phyloP scores from a whole-genome alignment of 2,888 invertebrate genomes.

The Dynastes grantii region DNA sequence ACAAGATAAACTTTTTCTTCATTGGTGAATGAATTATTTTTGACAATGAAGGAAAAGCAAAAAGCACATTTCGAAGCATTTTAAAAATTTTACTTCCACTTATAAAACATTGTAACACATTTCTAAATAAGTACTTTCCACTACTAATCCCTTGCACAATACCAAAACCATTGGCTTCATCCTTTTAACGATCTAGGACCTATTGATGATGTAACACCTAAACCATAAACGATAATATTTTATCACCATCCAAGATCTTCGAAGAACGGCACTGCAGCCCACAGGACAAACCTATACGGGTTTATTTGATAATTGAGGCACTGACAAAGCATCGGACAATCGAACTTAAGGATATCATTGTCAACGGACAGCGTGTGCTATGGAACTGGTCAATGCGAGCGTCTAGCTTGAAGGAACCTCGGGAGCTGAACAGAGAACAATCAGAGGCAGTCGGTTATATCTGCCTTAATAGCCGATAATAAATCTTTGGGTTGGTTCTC shows the following conservation, averaged over 20 bases:
- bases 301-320: constrained; percentile 24
- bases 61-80: no score
- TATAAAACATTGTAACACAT: no score
- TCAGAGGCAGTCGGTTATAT: constrained; percentile 25
- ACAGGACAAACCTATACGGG: background rate
- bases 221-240: constrained; percentile 2
- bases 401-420: background rate
- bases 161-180: no score
- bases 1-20: no score
- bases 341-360: constrained; percentile 18
- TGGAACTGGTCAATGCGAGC: background rate
- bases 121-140: no score
- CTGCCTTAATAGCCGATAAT: constrained; percentile 26
- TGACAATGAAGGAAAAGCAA: no score
- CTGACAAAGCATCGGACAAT: constrained; percentile 26
- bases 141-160: no score
- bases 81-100: no score
- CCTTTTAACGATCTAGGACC: no score
- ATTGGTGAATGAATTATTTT: no score
- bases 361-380: background rate
- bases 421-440: constrained; percentile 23
- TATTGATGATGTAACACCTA: no score
- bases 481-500: constrained; percentile 32
- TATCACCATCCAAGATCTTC: constrained; percentile 27
- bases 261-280: background rate